These are phyloP conservation scores for Sebastes kiyomatsui DNA, from an alignment of 2,797 vertebrate species.

Conservation along the genomic window DNA sequence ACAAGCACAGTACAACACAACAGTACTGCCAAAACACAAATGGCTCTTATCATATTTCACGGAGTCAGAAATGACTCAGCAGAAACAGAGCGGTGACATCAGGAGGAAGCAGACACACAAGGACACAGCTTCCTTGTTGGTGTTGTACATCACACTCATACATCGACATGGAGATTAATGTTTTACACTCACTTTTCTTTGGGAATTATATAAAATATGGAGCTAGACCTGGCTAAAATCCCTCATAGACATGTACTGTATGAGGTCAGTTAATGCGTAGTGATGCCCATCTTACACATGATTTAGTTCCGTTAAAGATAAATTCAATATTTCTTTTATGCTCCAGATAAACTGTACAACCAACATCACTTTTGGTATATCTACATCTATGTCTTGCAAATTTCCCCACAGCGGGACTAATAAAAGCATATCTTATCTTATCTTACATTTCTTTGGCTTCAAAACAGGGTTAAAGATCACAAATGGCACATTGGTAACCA, in stretches of 20 bases:
- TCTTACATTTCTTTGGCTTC: background rate
- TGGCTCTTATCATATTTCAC: background rate
- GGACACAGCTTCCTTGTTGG: background rate
- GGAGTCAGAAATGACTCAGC: conserved; percentile 26
- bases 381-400: no score
- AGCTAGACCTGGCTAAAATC: background rate
- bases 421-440: no score
- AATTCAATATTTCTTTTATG: background rate
- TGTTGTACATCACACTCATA: background rate
- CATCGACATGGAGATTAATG: background rate
- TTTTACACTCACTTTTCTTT: background rate
- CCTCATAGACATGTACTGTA: background rate
- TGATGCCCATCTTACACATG: background rate
- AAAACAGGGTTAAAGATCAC: background rate
- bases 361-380: background rate
- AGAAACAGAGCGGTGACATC: background rate
- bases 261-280: background rate
- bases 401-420: no score
- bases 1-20: background rate
- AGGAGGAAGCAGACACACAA: background rate
- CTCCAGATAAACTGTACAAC: background rate
- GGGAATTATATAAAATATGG: background rate
- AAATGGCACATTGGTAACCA: background rate
- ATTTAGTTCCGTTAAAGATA: background rate
- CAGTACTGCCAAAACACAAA: background rate